These are phyloP conservation scores for Dryomyza anilis DNA, from an alignment of 2,888 invertebrate genomes.

Conservation along the genomic window DNA sequence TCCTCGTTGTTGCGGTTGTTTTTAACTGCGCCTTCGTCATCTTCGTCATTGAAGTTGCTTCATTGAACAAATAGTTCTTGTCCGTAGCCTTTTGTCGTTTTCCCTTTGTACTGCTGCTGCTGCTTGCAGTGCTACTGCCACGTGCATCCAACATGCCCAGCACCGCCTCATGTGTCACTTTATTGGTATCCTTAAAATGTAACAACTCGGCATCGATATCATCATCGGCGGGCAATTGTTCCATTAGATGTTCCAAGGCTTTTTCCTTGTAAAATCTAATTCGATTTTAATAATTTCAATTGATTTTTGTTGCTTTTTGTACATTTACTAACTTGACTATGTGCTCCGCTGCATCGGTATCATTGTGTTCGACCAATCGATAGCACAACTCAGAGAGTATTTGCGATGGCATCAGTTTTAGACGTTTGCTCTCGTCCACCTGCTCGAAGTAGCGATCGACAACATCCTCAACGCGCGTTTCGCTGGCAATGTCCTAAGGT, in stretches of 20 bases:
- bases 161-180: conserved; percentile 46
- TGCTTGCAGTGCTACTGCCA: too few species aligned
- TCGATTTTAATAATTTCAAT: too few species aligned
- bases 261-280: conserved; percentile 64
- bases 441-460: conserved; percentile 68
- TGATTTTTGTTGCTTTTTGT: too few species aligned
- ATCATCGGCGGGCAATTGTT: conserved; percentile 62
- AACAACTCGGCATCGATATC: conserved; percentile 63
- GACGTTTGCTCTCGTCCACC: conserved; percentile 63
- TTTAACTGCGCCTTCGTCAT: too few species aligned
- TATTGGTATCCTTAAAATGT: conserved; percentile 58
- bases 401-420: conserved; percentile 75
- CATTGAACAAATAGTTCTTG: too few species aligned
- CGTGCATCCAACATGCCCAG: conserved; percentile 46
- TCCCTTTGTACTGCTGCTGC: too few species aligned
- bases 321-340: conserved; percentile 62
- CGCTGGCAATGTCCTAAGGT: conserved; percentile 53
- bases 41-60: too few species aligned
- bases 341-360: conserved; percentile 64
- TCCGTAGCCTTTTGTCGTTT: too few species aligned
- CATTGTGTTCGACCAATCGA: conserved; percentile 69
- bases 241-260: conserved; percentile 63
- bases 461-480: conserved; percentile 65
- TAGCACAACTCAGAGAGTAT: conserved; percentile 78
- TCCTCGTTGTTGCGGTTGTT: too few species aligned